Evolutionary conservation across 2,888 invertebrate genomes (phyloP), one percentile per base, ranked within the genome.

Genomic region (Hoplodrina ambigua): DNA sequence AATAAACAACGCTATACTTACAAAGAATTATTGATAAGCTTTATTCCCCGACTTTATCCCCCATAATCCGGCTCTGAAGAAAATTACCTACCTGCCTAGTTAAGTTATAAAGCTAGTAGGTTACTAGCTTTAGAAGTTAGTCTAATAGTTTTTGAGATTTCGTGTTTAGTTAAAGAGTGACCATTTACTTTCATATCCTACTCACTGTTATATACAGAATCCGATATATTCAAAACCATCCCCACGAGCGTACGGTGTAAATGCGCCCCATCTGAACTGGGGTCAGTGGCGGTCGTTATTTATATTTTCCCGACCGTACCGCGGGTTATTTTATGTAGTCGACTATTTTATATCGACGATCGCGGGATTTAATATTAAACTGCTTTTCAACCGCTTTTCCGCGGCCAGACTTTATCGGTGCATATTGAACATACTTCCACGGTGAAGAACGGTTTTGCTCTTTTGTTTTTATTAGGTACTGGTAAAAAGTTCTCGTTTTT

Each of bases 241-340:
- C 4, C n/a, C n/a, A 8, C 17, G 17, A 46, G 11, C 1, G 17
- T 61, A 20, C 78, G 82, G 87, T 86, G 86, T 84, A 44, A 85
- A 50, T 8, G 59, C 8, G 13, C 1, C 65, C 61, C 63, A 53
- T 61, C 66, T 71, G 68, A 53, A 54, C 72, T 78, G 75, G 84
- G 86, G 86, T 88, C 86, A 86, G 85, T 80, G 70, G 67, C 80
- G 83, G 80, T 85, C 82, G 86, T 88, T 88, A 88, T 89, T 88
- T 88, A 87, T 88, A 87, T 87, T 86, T 87, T 75, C 81, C 81
- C 76, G 69, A 69, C 74, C 83, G 75, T 81, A 79, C 77, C 74
- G 75, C 72, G 78, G 78, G 79, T 83, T 85, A 86, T 82, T 82
- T 75, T 74, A 84, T 75, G 80, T 82, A 79, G 85, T 84, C 81